A percentile compares a stretch with the other conserved stretches of the same genome.
Evolutionary conservation across 2,113 vertebrate species (phyloP).

Genomic region (Acrocephalus kingi): DNA sequence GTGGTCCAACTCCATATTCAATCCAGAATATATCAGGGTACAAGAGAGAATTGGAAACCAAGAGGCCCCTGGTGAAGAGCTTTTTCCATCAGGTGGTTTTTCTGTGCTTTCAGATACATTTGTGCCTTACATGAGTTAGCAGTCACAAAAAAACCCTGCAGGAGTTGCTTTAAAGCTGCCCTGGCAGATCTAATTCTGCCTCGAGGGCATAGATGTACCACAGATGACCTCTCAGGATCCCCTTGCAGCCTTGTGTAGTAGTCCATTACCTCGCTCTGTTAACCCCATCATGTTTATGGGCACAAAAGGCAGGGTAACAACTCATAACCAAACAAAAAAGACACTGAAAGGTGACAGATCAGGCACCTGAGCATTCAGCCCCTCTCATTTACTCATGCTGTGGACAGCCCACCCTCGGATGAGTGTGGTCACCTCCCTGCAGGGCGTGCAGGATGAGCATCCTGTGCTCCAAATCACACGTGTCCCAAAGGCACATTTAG

Average conservation of each 20-base stretch:
- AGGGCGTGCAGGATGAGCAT: not conserved
- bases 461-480: not conserved
- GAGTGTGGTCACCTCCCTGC: not conserved
- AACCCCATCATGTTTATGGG: not conserved
- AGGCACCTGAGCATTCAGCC: not conserved
- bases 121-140: not conserved
- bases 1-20: not conserved
- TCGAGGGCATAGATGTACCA: not conserved
- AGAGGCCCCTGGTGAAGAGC: not conserved
- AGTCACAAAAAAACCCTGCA: not conserved
- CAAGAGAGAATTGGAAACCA: not conserved
- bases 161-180: not conserved
- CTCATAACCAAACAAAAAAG: not conserved
- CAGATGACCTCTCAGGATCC: not conserved
- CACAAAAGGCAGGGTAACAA: not conserved
- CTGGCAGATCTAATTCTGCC: not conserved
- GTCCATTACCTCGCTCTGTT: not conserved
- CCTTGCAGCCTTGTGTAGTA: not conserved
- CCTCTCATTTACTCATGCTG: rapidly evolving
- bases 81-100: not conserved
- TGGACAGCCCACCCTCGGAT: not conserved
- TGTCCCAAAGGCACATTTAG: constrained; percentile 27
- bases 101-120: not conserved
- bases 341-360: not conserved
- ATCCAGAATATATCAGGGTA: not conserved